Evolutionary conservation across 2,888 invertebrate genomes (phyloP), one percentile per base, ranked within the genome.

Genomic region (Punctoribates punctum): DNA sequence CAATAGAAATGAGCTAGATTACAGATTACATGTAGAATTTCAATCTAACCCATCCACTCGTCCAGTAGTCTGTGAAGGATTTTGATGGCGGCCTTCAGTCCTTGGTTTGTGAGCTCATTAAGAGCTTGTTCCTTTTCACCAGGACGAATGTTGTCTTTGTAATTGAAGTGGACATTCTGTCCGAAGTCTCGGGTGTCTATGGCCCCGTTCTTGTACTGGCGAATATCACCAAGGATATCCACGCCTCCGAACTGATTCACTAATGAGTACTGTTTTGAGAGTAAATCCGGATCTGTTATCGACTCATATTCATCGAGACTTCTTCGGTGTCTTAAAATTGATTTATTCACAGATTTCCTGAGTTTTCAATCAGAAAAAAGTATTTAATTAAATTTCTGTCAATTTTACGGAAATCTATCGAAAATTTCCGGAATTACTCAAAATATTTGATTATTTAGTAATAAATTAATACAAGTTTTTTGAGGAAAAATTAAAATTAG

Each of bases 51-150:
- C 13, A 27, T 13, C 20, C 13, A 13, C 15, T 60, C 23, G 15
- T 27, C 60, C 13, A 27, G 0, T 1, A 60, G 13, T 27, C 13
- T 60, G 15, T 60, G 11, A 2, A 51, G 5, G 8, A 51, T 51
- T 20, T 11, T 51, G 1, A 29, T 27, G 1, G 13, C 23, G 6
- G 57, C 13, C 13, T 54, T 34, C 1, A 54, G 1, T 1, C 34
- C 42, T 17, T 57, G 29, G 17, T 74, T 11, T 27, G 9, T 8
- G 3, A 74, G 29, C 23, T 38, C 15, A 5, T 29, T 6, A 15
- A 74, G 38, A 4, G 74, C 74, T 27, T 13, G 6, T 38, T 74
- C 60, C 60, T 74, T 74, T 46, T 74, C 74, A 20, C 62, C 60
- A 0, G 74, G 74, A 0, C n/a, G 5, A 15, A 74, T 74, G 5